Conservation (phyloP, 1,140 invertebrate genomes). For the Eurosta solidaginis region DNA sequence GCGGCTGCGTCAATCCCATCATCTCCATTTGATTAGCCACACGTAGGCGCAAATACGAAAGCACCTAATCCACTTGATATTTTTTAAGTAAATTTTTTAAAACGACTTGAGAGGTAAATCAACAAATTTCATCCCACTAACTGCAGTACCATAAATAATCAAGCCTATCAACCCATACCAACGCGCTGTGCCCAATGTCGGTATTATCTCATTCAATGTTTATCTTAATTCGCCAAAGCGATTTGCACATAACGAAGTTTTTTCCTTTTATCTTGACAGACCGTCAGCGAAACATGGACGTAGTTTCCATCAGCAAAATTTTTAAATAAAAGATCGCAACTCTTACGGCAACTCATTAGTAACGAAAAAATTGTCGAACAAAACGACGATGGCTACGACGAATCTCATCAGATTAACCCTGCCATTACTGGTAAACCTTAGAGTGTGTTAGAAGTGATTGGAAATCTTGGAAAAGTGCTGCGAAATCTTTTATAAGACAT, state of each 20-base stretch:
- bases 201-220: not conserved
- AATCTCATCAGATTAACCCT: conserved; percentile 17
- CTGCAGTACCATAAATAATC: conserved; percentile 3
- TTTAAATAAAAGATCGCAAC: conserved; percentile 18
- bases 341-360: conserved; percentile 10
- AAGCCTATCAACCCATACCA: not conserved
- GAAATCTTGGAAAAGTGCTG: too few relatives aligned
- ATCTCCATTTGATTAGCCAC: too few relatives aligned
- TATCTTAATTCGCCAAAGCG: conserved; percentile 11
- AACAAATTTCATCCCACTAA: not conserved
- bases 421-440: conserved; percentile 26
- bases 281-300: not conserved
- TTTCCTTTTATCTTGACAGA: not conserved
- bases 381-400: conserved; percentile 30
- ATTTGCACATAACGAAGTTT: not conserved
- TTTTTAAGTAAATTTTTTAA: not conserved
- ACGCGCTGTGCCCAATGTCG: not conserved
- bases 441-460: not conserved
- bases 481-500: too few relatives aligned
- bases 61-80: not conserved
- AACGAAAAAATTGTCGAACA: conserved; percentile 32
- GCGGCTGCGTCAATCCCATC: too few relatives aligned
- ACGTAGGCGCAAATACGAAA: not conserved
- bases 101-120: not conserved
- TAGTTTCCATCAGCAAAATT: conserved; percentile 5